phyloP scores from a whole-genome alignment of 2,888 invertebrate genomes.

The Coenonympha arcania region DNA sequence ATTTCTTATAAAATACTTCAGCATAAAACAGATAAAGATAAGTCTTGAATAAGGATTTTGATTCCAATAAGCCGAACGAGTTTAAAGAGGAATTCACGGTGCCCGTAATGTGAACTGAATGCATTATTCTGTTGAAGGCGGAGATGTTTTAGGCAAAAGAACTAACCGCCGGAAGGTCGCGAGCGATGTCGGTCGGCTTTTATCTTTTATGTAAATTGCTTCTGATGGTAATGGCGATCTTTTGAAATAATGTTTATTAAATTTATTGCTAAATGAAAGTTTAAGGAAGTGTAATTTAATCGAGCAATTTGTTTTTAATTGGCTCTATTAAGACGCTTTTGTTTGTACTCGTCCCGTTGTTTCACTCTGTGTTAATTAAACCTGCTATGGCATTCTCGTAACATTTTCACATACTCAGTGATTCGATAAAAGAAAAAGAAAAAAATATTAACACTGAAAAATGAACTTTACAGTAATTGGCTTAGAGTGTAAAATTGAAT shows the following conservation, averaged over 20 bases:
- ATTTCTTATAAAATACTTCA: not conserved
- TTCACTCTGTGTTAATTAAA: conserved; percentile 2
- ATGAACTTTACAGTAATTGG: too few species aligned
- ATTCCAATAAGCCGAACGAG: not conserved
- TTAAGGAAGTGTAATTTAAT: conserved; percentile 10
- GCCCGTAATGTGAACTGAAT: conserved; percentile 6
- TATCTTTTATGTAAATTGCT: conserved; percentile 11
- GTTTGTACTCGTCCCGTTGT: not conserved
- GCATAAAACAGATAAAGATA: not conserved
- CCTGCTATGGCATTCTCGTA: too few species aligned
- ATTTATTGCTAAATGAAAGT: conserved; percentile 11
- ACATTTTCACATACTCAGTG: too few species aligned
- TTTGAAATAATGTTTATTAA: conserved; percentile 11
- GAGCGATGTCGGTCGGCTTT: conserved; percentile 5
- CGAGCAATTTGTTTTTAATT: conserved; percentile 8
- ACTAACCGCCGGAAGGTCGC: conserved; percentile 10
- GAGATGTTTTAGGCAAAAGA: conserved; percentile 6
- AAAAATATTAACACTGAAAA: too few species aligned
- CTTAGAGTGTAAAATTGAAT: too few species aligned
- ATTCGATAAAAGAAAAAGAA: too few species aligned
- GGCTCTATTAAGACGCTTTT: conserved; percentile 2
- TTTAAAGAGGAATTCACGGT: not conserved
- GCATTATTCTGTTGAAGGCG: conserved; percentile 8
- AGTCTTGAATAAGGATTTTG: not conserved
- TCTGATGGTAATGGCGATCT: conserved; percentile 8